A percentile compares a stretch with the other conserved stretches of the same genome.
These are phyloP conservation scores for Caenorhabditis inopinata DNA, from an alignment of 1,140 invertebrate species.

Conservation along the genomic window DNA sequence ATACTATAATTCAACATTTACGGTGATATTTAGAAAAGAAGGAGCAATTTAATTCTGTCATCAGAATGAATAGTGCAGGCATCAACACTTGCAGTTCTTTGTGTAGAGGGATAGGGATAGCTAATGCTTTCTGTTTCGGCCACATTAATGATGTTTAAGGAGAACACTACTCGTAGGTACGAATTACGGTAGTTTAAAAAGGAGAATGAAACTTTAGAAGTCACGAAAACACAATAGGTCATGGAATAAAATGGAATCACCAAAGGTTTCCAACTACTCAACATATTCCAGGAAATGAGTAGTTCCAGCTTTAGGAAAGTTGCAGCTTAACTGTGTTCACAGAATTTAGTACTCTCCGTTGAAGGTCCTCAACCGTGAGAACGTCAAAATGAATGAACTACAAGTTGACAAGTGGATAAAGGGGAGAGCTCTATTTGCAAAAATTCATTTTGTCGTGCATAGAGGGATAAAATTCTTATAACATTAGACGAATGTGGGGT, in stretches of 20 bases:
- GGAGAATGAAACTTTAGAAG: background rate
- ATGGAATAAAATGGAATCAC: background rate
- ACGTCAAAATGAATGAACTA: background rate
- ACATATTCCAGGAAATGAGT: too few relatives aligned
- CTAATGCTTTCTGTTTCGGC: too few relatives aligned
- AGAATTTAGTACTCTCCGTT: background rate
- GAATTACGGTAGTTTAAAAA: background rate
- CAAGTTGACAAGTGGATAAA: background rate
- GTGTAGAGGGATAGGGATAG: too few relatives aligned
- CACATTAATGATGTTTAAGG: too few relatives aligned
- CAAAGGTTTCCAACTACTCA: background rate
- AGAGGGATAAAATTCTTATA: too few relatives aligned
- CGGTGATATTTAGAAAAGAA: too few relatives aligned
- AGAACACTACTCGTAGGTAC: background rate
- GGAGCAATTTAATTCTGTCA: too few relatives aligned
- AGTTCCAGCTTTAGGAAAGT: too few relatives aligned
- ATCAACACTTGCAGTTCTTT: too few relatives aligned
- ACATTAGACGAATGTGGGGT: too few relatives aligned
- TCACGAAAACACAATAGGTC: background rate
- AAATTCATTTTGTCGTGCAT: background rate
- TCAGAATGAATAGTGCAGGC: too few relatives aligned
- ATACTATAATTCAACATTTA: too few relatives aligned
- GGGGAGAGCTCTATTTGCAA: background rate
- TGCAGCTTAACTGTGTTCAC: background rate
- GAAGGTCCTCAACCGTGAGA: conserved; percentile 5